phyloP scores from a whole-genome alignment of 2,113 vertebrate species.

The Ceuthmochares aereus region DNA sequence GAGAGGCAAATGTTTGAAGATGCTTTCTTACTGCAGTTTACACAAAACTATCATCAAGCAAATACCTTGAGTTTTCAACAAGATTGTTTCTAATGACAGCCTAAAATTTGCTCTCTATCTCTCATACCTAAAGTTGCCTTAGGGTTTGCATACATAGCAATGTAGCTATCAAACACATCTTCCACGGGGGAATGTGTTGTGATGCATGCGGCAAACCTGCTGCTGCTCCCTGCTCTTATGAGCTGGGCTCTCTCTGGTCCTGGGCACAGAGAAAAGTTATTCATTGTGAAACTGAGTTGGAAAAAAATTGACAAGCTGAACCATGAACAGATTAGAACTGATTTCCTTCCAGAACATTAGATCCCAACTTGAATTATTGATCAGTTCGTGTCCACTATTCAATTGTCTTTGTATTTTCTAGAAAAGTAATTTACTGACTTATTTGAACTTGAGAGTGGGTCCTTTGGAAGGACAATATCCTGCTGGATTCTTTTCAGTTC shows the following conservation, averaged over 20 bases:
- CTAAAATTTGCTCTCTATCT: not conserved
- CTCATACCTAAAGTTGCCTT: not conserved
- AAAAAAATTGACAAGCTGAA: not conserved
- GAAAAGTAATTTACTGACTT: not conserved
- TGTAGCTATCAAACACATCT: accelerated
- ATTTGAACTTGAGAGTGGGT: not conserved
- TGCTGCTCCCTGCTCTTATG: accelerated
- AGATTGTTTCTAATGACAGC: not conserved
- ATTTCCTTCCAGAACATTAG: not conserved
- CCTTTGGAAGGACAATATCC: not conserved
- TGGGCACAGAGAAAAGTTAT: not conserved
- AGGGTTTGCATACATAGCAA: accelerated
- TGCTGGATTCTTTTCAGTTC: not conserved
- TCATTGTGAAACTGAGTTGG: not conserved
- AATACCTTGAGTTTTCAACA: not conserved
- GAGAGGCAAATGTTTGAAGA: not conserved
- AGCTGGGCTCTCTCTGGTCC: not conserved
- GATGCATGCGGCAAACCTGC: accelerated
- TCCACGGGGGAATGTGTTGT: not conserved
- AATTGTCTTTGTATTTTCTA: not conserved
- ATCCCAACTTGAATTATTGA: not conserved
- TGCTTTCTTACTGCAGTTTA: not conserved
- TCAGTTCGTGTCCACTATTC: not conserved
- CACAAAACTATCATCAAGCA: not conserved
- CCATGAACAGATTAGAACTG: not conserved